Evolutionary conservation across 2,113 vertebrate genomes (phyloP).

Genomic region (Tetraodon nigroviridis): DNA sequence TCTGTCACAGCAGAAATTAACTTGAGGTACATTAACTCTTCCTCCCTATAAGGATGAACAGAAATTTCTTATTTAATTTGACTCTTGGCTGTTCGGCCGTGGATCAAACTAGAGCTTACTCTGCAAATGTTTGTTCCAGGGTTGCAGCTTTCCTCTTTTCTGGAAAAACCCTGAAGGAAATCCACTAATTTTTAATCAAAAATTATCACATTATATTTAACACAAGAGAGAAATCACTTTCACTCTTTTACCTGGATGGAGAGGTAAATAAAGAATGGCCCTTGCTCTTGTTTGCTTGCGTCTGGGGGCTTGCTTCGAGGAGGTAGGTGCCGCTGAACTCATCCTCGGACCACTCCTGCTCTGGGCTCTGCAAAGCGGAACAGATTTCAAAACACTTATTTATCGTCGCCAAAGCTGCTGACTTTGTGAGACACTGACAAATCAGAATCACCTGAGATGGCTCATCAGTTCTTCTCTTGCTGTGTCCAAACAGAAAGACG

Average conservation of each 20-base stretch:
- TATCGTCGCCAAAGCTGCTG: not conserved
- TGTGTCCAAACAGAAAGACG: constrained; percentile 27
- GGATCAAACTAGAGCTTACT: constrained; percentile 72
- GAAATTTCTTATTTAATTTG: not conserved
- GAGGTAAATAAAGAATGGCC: constrained; percentile 32
- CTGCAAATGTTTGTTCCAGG: constrained; percentile 63
- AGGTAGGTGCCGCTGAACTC: constrained; percentile 40
- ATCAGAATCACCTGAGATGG: constrained; percentile 61
- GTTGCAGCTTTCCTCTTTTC: constrained; percentile 53
- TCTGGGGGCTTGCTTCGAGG: constrained; percentile 39
- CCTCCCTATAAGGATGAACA: constrained; percentile 75
- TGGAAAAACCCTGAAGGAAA: constrained; percentile 50
- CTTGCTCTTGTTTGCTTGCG: constrained; percentile 30
- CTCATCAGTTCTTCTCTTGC: constrained; percentile 51
- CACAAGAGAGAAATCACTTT: not conserved
- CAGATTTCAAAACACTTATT: not conserved
- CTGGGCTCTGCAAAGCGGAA: constrained; percentile 44
- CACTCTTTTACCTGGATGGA: constrained; percentile 69
- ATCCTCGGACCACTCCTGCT: constrained; percentile 57
- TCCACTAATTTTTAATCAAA: not conserved
- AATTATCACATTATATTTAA: constrained; percentile 1
- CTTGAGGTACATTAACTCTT: constrained; percentile 85
- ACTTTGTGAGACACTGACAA: not conserved
- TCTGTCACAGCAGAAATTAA: constrained; percentile 90
- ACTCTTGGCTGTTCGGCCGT: not conserved